Evolutionary conservation across 2,797 vertebrate species (phyloP).

Genomic region (Cossypha dichroa): DNA sequence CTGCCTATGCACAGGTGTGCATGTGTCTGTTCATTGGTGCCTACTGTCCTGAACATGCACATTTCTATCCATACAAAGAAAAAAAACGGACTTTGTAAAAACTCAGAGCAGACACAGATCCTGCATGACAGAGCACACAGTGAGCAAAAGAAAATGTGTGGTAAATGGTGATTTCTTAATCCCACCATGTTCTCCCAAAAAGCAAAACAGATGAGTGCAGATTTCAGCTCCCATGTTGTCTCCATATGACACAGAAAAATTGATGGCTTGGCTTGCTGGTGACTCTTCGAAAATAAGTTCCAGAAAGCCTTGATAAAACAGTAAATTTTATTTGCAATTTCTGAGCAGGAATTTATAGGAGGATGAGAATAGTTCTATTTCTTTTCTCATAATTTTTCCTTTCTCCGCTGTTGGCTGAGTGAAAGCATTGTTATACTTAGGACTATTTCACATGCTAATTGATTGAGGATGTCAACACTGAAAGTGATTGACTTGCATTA

Average conservation of each 20-base stretch:
- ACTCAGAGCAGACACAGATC: not conserved
- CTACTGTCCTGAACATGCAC: not conserved
- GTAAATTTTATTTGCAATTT: constrained; percentile 39
- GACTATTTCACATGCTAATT: not conserved
- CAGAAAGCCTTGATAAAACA: constrained; percentile 30
- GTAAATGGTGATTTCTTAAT: not conserved
- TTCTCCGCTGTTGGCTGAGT: not conserved
- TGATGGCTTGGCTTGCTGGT: constrained; percentile 18
- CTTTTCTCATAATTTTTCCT: not conserved
- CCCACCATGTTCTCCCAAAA: constrained; percentile 2
- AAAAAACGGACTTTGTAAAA: not conserved
- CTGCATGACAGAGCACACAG: not conserved
- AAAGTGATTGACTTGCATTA: not conserved
- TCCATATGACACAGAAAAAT: constrained; percentile 17
- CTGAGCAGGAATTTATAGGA: constrained; percentile 25
- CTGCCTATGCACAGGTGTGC: not conserved
- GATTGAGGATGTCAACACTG: not conserved
- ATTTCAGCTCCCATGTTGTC: not conserved
- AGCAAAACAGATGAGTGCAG: not conserved
- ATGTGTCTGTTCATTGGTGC: not conserved
- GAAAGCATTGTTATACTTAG: not conserved
- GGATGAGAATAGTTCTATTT: not conserved
- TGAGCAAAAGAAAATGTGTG: not conserved
- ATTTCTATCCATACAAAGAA: not conserved
- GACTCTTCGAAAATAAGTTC: constrained; percentile 48